Base-by-base conservation (phyloP, 2,113 vertebrate species). In the Eptesicus fuscus region DNA sequence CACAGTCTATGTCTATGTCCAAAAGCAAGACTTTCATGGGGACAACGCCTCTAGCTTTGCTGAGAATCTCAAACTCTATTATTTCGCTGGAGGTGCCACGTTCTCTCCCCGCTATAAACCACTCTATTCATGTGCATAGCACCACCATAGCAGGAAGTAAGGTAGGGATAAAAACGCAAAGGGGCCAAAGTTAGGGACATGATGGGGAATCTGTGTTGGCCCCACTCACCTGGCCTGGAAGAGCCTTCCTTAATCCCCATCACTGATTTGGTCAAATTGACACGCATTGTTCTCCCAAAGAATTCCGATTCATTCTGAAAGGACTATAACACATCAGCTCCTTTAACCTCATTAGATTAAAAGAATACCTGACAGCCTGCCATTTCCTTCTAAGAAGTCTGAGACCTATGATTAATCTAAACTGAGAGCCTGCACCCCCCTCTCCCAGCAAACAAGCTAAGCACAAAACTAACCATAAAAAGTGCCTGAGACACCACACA, bases 231-330 rank as follows among this genome's bases (percentile, higher is more conserved):
- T 76, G 99, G 99, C 86, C 99, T 98, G 88, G 99, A 99, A 0
- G 99, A 99, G 10, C 99, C 99, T 91, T 99, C 99, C 91, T 99
- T 99, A 97, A 99, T 99, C 85, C 99, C 42, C 42, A 30, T 98
- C 99, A 99, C 99, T 4, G 99, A 99, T 47, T 99, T 99, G 95
- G 99, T 99, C 16, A 99, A 98, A 97, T 99, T 99, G 90, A 99
- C 99, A 0, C 98, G 98, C 94, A 99, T 98, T 0, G 99, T 99
- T 83, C 99, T 98, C 67, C 99, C 99, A 22, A 99, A 99, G 70
- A 99, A 98, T 98, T 99, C 99, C 0, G 99, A 99, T 84, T 99
- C 99, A 0, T 99, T 99, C 99, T 99, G 86, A 76, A 84, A 17
- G 91, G 88, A n/a, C 17, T 25, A 22, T 8, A 82, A 53, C 49